Base-by-base conservation (phyloP, 1,140 invertebrate species). In the Pomacea maculata region DNA sequence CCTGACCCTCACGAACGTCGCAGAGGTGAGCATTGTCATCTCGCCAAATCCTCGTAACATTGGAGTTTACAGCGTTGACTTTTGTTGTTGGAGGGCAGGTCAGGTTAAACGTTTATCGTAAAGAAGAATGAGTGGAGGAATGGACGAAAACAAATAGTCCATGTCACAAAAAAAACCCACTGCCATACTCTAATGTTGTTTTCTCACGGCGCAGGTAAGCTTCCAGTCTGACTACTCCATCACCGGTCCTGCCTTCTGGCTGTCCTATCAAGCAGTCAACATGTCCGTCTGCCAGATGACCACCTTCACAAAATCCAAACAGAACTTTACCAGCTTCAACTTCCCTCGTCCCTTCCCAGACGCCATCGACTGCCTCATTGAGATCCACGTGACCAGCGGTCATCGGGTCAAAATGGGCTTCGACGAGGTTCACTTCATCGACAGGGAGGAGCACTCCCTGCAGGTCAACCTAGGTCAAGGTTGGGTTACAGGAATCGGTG, bases 171-270 rank as follows among this genome's bases (percentile, higher is more conserved):
- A 61, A 61, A 21, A 25, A 25, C 1, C 67, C 12, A 70, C 67
- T 21, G 11, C n/a, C 14, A 70, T 12, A 70, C 21, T 34, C 21
- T 12, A 8, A 12, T 70, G 10, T 1, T 70, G 21, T 7, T 70
- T 70, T 11, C 21, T 68, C 29, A 0, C 57, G n/a, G 11, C 21
- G 29, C 77, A 78, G 77, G 77, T 70, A 45, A n/a, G 92, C 78
- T 95, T 96, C 86, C 94, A 94, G 86, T 94, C 94, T 0, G 95
- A 96, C 89, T 95, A 94, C 87, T 94, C 94, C 65, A 92, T 94
- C 0, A 91, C 93, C 12, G 93, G 93, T 1, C 86, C 90, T n/a
- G 95, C 95, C 4, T 95, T 95, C 87, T 92, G 93, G 10, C 88
- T 94, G 10, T 90, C 87, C 2, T 96, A 95, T 95, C 91, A 92